phyloP scores from a whole-genome alignment of 2,797 vertebrate species.

The Poliocrania exsul region DNA sequence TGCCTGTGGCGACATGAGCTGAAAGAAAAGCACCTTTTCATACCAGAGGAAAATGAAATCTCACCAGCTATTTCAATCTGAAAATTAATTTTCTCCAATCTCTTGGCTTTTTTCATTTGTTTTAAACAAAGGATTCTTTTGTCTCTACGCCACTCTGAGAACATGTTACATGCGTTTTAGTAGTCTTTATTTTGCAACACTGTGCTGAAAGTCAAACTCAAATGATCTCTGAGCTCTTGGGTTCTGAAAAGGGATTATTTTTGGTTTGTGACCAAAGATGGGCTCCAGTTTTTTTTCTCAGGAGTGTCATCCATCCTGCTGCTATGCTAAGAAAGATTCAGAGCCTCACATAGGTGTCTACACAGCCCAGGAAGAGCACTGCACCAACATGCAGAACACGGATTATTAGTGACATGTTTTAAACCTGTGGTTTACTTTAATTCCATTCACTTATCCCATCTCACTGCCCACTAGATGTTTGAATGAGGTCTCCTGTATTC shows the following conservation, averaged over 20 bases:
- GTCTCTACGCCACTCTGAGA: not conserved
- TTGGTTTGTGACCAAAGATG: not conserved
- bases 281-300: not conserved
- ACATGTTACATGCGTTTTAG: not conserved
- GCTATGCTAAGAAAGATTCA: not conserved
- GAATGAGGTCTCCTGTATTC: not conserved
- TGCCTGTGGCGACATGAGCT: not conserved
- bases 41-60: not conserved
- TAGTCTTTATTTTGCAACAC: not conserved
- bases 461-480: not conserved
- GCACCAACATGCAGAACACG: not conserved
- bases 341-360: not conserved
- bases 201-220: not conserved
- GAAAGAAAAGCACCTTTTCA: not conserved
- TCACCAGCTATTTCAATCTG: not conserved
- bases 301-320: not conserved
- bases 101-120: not conserved
- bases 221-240: not conserved
- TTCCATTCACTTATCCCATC: not conserved
- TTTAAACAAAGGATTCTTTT: not conserved
- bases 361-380: not conserved
- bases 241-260: not conserved
- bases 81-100: not conserved
- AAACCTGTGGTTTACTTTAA: not conserved
- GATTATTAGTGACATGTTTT: not conserved